phyloP scores from a whole-genome alignment of 2,113 vertebrate species.

The Halichoerus grypus region DNA sequence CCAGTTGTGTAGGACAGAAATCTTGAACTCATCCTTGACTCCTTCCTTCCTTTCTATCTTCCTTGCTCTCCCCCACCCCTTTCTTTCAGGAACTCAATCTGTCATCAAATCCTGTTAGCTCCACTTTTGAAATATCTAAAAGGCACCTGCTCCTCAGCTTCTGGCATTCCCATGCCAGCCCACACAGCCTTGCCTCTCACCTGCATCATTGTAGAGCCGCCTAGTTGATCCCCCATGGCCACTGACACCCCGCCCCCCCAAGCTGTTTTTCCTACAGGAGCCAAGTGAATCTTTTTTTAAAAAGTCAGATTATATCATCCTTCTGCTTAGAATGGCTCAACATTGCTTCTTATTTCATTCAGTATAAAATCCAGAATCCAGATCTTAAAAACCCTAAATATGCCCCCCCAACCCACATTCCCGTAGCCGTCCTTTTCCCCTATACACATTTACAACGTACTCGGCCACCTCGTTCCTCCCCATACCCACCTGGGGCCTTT shows the following conservation, averaged over 20 bases:
- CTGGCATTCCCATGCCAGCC: not conserved
- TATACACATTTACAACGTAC: fast-evolving
- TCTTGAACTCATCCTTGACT: not conserved
- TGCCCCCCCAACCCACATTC: not conserved
- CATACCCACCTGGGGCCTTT: not conserved
- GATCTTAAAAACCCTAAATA: not conserved
- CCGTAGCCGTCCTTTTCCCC: fast-evolving
- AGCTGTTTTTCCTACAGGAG: not conserved
- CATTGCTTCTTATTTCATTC: not conserved
- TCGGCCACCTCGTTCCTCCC: not conserved
- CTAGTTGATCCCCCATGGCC: fast-evolving
- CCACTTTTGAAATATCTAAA: not conserved
- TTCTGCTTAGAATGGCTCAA: not conserved
- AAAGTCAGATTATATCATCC: not conserved
- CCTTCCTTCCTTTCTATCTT: not conserved
- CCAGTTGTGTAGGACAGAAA: not conserved
- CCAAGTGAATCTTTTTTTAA: not conserved
- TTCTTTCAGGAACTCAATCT: not conserved
- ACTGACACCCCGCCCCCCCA: fast-evolving
- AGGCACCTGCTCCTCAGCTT: too few species aligned
- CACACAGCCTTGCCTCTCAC: not conserved
- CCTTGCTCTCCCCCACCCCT: not conserved
- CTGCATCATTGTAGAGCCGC: not conserved
- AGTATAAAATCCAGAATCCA: not conserved
- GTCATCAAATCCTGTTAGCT: not conserved